phyloP scores from a whole-genome alignment of 1,140 invertebrate genomes.

The Drosophila santomea region DNA sequence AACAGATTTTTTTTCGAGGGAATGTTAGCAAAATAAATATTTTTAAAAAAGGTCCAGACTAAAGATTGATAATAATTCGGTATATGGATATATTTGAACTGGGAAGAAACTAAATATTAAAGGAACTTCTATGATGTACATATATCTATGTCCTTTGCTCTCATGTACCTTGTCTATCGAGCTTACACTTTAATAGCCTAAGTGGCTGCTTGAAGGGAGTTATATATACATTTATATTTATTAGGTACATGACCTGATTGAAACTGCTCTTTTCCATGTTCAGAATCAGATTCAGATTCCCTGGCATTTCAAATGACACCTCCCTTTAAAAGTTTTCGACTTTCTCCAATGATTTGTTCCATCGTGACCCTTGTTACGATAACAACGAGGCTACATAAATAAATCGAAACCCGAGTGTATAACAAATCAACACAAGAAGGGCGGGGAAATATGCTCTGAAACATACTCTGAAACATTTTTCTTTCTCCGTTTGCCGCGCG shows the following conservation, averaged over 20 bases:
- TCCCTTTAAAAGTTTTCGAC: slow-evolving; percentile 21
- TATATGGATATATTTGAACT: no score
- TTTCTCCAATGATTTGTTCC: slow-evolving; percentile 3
- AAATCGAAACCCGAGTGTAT: slow-evolving; percentile 50
- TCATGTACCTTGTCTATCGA: background rate
- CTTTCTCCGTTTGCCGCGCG: slow-evolving; percentile 31
- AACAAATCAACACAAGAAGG: slow-evolving; percentile 45
- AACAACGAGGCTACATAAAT: slow-evolving; percentile 56
- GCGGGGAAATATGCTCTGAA: slow-evolving; percentile 15
- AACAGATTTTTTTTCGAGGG: background rate
- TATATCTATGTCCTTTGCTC: background rate
- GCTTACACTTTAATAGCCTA: background rate
- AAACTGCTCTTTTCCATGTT: slow-evolving; percentile 2
- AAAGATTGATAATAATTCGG: no score
- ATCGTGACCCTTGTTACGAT: slow-evolving; percentile 51
- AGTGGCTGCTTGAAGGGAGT: background rate
- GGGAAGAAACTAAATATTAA: background rate
- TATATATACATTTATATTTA: background rate
- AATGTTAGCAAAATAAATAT: background rate
- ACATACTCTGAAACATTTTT: slow-evolving; percentile 44
- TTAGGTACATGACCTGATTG: background rate
- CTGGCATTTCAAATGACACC: slow-evolving; percentile 26
- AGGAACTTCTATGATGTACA: background rate
- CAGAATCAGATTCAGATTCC: background rate
- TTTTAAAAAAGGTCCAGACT: no score